Base-by-base conservation (phyloP, 2,797 vertebrate genomes). In the Podarcis siculus region DNA sequence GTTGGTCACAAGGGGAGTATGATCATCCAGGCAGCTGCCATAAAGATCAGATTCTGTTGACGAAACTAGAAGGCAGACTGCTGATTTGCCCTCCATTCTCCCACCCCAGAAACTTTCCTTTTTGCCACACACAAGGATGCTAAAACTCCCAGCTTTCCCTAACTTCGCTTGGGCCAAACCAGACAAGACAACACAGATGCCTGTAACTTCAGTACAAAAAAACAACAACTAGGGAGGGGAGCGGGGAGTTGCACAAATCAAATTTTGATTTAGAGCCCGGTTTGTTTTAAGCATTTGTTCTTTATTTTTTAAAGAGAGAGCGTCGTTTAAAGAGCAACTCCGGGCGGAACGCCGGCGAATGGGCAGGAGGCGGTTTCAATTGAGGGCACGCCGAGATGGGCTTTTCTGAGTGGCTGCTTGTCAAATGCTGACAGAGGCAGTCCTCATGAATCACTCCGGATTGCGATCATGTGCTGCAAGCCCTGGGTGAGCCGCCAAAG, bases 391-490 rank as follows among this genome's bases (percentile, higher is more conserved):
- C 45, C 49, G 90, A 92, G 89, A 87, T 89, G 88, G 88, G 94
- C 90, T 89, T 93, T 58, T 95, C 90, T 88, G 93, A 90, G 92
- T 95, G 85, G 94, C 95, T 96, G 96, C 95, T 96, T 96, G 96
- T 96, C 94, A 94, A 95, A 95, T 90, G 96, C 96, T 94, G 95
- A 97, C 97, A 94, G 95, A 96, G 96, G 95, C 96, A 95, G 96
- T 93, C 94, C 95, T 94, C 91, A 95, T 96, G 91, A 94, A 96
- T 97, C 97, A 84, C 93, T 95, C 95, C 96, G 97, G 93, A 95
- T 96, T 64, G 94, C 86, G 97, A 97, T 98, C 97, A 98, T 98
- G 98, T 97, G 98, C 97, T 95, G 95, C 95, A 94, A 95, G 93
- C 95, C 93, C 93, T 81, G 96, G 95, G 93, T 89, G 93, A 94